Base-by-base conservation (phyloP, 2,113 vertebrate species). In the Coptodon rendalli region DNA sequence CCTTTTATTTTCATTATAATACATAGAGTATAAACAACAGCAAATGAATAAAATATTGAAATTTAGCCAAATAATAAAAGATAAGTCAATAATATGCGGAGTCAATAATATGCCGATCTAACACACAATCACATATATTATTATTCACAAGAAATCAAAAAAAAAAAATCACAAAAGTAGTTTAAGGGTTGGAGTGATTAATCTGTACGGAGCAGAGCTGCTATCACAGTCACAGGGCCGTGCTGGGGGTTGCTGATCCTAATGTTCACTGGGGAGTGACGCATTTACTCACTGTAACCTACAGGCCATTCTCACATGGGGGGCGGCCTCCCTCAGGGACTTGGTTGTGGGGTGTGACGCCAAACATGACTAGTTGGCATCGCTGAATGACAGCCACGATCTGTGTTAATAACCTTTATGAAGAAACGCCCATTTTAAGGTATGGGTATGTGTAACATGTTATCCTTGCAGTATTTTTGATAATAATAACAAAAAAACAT, bases 1-100 rank as follows among this genome's bases (percentile, higher is more conserved):
- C 94, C 93, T 95, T 95, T 93, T 91, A 89, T 91, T 94, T 95
- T 94, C 84, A 86, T 90, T 87, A 89, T n/a, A 87, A 93, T 89
- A 83, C 79, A 84, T 22, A 13, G 76, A 86, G 84, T 87, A 88
- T 89, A 89, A 92, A 90, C 86, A 87, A 80, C 80, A 88, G 79
- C 53, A 93, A 85, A 92, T 82, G 13, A 87, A 91, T 85, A 82
- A 71, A 80, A 87, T 82, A 90, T 89, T 87, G 24, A 85, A 91
- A 89, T 90, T 66, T 85, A 87, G 81, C 45, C 82, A 90, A 85
- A 90, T 57, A 92, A 87, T 80, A 68, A 80, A 86, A 89, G 78
- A 31, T 43, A 84, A 85, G 59, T 73, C 43, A 89, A 52, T 61
- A 66, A 79, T 40, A 38, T 54, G 83, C 24, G 78, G 73, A 31